A percentile compares a stretch with the other conserved stretches of the same genome.
Evolutionary conservation across 2,888 invertebrate genomes (phyloP).

Genomic region (Xiphydria camelus): DNA sequence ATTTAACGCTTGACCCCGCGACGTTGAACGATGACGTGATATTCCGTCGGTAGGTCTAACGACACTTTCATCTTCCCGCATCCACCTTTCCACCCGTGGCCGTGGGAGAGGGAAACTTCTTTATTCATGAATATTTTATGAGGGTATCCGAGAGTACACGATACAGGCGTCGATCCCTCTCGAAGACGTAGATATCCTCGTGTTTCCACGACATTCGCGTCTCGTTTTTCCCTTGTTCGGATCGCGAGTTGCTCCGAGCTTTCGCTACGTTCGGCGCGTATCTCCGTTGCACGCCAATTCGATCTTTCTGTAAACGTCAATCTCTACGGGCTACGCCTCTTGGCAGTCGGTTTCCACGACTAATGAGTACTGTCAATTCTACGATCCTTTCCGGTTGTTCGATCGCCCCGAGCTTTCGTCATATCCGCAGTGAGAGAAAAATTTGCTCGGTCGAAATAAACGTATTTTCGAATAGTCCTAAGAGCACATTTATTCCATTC

Average conservation of each 20-base stretch:
- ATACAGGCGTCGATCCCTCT: conserved; percentile 26
- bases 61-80: conserved; percentile 21
- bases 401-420: too few relatives aligned
- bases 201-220: conserved; percentile 4
- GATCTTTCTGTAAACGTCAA: too few relatives aligned
- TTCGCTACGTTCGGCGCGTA: conserved; percentile 2
- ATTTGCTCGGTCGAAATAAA: too few relatives aligned
- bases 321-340: too few relatives aligned
- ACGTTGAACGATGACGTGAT: conserved; percentile 8
- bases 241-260: not conserved
- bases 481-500: too few relatives aligned
- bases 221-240: conserved; percentile 2
- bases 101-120: not conserved
- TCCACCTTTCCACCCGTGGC: conserved; percentile 7
- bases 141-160: conserved; percentile 19
- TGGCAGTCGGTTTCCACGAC: too few relatives aligned
- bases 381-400: too few relatives aligned
- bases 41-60: conserved; percentile 9
- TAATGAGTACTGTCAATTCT: too few relatives aligned
- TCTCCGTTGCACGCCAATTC: not conserved
- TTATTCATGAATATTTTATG: conserved; percentile 32
- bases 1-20: too few relatives aligned
- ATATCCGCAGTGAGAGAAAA: too few relatives aligned
- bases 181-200: too few relatives aligned
- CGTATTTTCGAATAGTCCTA: too few relatives aligned